phyloP scores from a whole-genome alignment of 2,888 invertebrate species.

The Diachrysia chrysitis region DNA sequence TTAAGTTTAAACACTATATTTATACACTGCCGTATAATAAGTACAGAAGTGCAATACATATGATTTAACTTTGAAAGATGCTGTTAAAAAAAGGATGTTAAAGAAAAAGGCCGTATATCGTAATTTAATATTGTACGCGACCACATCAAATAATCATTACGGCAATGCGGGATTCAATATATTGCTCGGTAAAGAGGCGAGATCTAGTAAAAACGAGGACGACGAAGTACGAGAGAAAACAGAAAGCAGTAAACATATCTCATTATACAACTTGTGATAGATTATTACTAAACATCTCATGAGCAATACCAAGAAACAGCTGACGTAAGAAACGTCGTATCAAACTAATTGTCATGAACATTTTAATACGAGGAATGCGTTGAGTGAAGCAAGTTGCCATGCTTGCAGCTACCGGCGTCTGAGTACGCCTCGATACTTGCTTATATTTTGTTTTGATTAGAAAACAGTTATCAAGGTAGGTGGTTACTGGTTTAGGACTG shows the following conservation, averaged over 20 bases:
- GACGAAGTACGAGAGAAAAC: background rate
- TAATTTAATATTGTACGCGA: slow-evolving; percentile 3
- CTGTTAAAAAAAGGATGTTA: background rate
- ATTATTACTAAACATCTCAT: background rate
- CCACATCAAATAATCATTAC: slow-evolving; percentile 5
- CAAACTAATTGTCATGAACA: slow-evolving; percentile 2
- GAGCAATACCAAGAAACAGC: background rate
- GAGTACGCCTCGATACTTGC: background rate
- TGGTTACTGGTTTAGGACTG: slow-evolving; percentile 4
- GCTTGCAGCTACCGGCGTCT: background rate
- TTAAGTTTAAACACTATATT: slow-evolving; percentile 25
- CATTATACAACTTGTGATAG: slow-evolving; percentile 2
- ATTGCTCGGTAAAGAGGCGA: background rate
- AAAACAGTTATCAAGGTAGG: slow-evolving; percentile 2
- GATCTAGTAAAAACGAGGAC: background rate
- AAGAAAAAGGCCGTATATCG: background rate
- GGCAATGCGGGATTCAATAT: background rate
- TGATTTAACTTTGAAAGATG: background rate
- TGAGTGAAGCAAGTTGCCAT: background rate
- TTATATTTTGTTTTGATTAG: slow-evolving; percentile 4
- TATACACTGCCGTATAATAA: slow-evolving; percentile 10
- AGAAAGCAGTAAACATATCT: slow-evolving; percentile 6
- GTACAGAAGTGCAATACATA: background rate
- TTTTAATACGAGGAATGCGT: background rate
- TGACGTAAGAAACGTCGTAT: slow-evolving; percentile 1